phyloP scores from a whole-genome alignment of 2,888 invertebrate genomes.

The Drosophila heteroneura region DNA sequence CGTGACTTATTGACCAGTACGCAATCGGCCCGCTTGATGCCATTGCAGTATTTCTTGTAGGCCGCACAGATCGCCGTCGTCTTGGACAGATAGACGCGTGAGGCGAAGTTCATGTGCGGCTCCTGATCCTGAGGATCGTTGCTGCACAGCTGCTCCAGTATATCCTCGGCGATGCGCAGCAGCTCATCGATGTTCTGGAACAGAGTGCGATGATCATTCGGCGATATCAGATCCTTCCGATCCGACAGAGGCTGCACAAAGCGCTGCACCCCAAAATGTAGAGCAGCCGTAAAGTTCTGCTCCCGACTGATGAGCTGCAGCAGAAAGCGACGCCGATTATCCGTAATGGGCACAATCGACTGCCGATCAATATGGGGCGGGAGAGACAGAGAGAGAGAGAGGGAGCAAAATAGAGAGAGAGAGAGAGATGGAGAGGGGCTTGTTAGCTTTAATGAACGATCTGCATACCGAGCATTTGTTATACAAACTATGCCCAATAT shows the following conservation, averaged over 20 bases:
- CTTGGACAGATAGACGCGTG: slow-evolving; percentile 90
- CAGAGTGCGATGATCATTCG: slow-evolving; percentile 91
- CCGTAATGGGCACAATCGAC: slow-evolving; percentile 85
- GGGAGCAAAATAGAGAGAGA: not conserved
- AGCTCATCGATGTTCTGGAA: slow-evolving; percentile 95
- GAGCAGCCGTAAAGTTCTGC: slow-evolving; percentile 91
- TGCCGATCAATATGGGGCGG: slow-evolving; percentile 59
- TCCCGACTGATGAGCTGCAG: slow-evolving; percentile 91
- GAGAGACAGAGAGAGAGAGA: not conserved
- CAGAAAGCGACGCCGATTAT: slow-evolving; percentile 89
- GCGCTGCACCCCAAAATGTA: slow-evolving; percentile 92
- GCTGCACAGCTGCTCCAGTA: slow-evolving; percentile 90
- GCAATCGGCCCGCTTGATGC: slow-evolving; percentile 94
- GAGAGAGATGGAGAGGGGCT: not conserved
- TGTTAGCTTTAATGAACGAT: slow-evolving; percentile 18
- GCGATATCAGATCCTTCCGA: slow-evolving; percentile 91
- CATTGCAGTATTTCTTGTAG: slow-evolving; percentile 93
- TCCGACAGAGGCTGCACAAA: slow-evolving; percentile 92
- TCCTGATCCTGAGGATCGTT: slow-evolving; percentile 89
- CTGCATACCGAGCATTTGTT: slow-evolving; percentile 1
- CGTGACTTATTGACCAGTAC: slow-evolving; percentile 92
- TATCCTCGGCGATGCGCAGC: slow-evolving; percentile 91
- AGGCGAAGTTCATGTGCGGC: slow-evolving; percentile 88
- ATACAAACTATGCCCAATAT: not conserved
- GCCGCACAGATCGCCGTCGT: slow-evolving; percentile 91